Evolutionary conservation across 1,140 invertebrate genomes (phyloP).

Genomic region (Heliconius nattereri): DNA sequence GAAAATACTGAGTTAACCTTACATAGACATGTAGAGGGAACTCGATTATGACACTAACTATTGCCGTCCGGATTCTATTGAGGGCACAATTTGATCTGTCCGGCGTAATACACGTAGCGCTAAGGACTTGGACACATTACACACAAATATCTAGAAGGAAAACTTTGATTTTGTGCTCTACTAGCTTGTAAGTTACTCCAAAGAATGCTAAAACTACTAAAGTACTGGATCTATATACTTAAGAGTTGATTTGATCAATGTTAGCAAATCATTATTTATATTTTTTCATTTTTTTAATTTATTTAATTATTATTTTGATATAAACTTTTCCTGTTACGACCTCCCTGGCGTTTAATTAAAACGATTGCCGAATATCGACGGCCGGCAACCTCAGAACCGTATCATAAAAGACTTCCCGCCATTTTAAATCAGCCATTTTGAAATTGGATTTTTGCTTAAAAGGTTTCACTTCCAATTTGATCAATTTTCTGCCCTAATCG

Average conservation of each 20-base stretch:
- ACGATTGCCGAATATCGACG: conserved; percentile 1
- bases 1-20: not conserved
- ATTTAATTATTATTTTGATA: not conserved
- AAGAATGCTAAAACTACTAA: not conserved
- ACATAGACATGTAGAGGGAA: conserved; percentile 10
- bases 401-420: conserved; percentile 33
- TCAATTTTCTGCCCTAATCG: conserved; percentile 67
- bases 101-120: conserved; percentile 32
- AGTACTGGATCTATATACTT: too few relatives aligned
- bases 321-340: not conserved
- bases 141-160: not conserved
- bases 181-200: not conserved
- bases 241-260: too few relatives aligned
- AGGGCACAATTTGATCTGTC: conserved; percentile 41
- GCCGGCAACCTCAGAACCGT: conserved; percentile 12
- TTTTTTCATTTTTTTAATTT: not conserved
- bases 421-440: conserved; percentile 51
- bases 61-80: conserved; percentile 35
- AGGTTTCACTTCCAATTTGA: conserved; percentile 65
- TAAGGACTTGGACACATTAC: conserved; percentile 32
- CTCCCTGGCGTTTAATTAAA: not conserved
- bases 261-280: not conserved
- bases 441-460: conserved; percentile 58
- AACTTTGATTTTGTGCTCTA: not conserved
- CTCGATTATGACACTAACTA: conserved; percentile 31